Conservation (phyloP, 2,888 invertebrate genomes). For the Trachelus iudaicus region DNA sequence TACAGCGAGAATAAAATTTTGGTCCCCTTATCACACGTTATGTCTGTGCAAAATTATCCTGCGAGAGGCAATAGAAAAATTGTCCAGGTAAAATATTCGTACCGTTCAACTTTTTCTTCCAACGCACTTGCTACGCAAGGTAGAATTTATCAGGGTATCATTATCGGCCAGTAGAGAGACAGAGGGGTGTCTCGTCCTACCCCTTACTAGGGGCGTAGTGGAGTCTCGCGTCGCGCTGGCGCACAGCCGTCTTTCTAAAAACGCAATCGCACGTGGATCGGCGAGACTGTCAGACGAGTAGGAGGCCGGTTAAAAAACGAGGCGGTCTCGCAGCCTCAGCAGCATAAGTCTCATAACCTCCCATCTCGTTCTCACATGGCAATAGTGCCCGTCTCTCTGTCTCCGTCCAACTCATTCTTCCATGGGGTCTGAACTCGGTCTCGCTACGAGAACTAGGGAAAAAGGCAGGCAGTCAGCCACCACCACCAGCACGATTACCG, state of each 20-base stretch:
- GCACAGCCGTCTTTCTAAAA: conserved; percentile 4
- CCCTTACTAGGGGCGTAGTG: background rate
- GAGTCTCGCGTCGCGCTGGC: background rate
- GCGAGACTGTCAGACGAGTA: background rate
- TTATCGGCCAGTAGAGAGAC: background rate
- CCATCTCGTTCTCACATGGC: background rate
- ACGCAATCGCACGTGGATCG: conserved; percentile 8
- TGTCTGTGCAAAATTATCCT: background rate
- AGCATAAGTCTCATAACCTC: background rate
- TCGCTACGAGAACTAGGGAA: conserved; percentile 28
- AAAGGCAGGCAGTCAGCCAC: background rate
- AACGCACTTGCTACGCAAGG: background rate
- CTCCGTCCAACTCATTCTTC: conserved; percentile 10
- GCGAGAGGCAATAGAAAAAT: background rate
- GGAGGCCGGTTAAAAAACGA: conserved; percentile 1
- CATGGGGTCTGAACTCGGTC: conserved; percentile 22
- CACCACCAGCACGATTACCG: background rate
- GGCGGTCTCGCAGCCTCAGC: conserved; percentile 2
- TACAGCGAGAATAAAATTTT: background rate
- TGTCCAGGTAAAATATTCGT: background rate
- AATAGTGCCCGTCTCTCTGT: conserved; percentile 8
- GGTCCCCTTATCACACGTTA: background rate
- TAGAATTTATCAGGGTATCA: background rate
- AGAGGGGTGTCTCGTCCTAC: background rate
- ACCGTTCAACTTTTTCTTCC: background rate